Evolutionary conservation across 2,113 vertebrate genomes (phyloP).

Genomic region (Regulus satrapa): DNA sequence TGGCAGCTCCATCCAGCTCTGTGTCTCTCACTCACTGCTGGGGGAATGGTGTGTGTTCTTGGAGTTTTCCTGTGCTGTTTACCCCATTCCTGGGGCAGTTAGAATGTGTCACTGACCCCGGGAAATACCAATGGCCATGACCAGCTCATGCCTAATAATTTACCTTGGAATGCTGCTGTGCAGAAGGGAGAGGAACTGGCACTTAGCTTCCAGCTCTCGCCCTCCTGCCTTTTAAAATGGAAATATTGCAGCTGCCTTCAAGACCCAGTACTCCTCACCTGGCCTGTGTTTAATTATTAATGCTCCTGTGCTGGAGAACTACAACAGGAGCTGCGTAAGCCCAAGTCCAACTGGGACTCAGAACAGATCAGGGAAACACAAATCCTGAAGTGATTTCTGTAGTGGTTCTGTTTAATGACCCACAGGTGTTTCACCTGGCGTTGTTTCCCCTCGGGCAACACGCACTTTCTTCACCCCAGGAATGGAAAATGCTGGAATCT

Average conservation of each 20-base stretch:
- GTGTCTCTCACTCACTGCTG: neutral
- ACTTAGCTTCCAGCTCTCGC: neutral
- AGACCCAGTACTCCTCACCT: neutral
- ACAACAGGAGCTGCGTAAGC: neutral
- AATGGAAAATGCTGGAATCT: neutral
- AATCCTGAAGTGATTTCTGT: neutral
- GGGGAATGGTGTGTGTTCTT: neutral
- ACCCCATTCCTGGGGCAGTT: neutral
- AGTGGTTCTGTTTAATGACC: neutral
- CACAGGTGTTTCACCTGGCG: rapidly evolving
- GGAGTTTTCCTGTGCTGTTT: neutral
- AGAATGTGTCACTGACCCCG: neutral
- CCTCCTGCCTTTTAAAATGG: neutral
- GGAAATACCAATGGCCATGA: neutral
- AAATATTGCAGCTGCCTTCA: neutral
- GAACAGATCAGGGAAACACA: rapidly evolving
- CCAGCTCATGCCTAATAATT: neutral
- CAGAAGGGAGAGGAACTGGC: neutral
- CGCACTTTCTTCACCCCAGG: rapidly evolving
- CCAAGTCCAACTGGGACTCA: neutral
- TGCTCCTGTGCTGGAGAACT: neutral
- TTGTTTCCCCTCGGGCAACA: rapidly evolving
- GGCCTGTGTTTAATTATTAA: neutral
- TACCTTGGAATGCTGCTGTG: neutral
- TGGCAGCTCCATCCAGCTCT: neutral